Base-by-base conservation (phyloP, 2,113 vertebrate genomes). In the Gnathonemus echidnorhynchus region DNA sequence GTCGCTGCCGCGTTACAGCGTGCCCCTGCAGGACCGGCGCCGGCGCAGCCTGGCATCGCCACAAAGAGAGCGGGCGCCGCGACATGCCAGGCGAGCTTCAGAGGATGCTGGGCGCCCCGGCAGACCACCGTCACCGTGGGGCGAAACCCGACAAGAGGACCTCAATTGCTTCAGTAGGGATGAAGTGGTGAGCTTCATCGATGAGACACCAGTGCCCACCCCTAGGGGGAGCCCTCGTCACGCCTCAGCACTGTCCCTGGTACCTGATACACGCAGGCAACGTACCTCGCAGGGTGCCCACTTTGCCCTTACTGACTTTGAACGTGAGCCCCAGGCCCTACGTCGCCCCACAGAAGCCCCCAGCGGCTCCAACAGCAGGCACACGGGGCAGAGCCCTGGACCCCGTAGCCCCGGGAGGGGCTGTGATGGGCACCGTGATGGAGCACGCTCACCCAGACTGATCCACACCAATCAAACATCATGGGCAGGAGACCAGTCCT, bases 251-350 rank as follows among this genome's bases (percentile, higher is more conserved):
- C 92, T 96, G 91, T 96, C 97, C 13, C 94, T 97, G 4, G 92
- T 97, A 90, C 96, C 97, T 0, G 95, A 96, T 21, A 90, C 94
- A 49, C 95, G 95, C 9, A 95, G 95, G 48, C 95, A 93, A 53
- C 94, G 92, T 90, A 66, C 93, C 0, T 88, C 94, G 50, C 74
- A 93, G 52, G 93, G 95, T 19, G 92, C 96, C 0, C 95, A 95
- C 92, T 97, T 98, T 91, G 95, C 96, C 1, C 94, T 97, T 91
- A 97, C 97, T 0, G 94, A 96, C 93, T 97, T 98, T 24, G 97
- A 97, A 91, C 93, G 94, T 0, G 97, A 98, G 94, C 97, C 97
- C 3, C 97, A 96, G 83, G 96, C 92, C 1, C 93, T 96, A 83
- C 94, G 96, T 49, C 95, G 97, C 21, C 88, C 94, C 84, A 94